Conservation (phyloP, 2,797 vertebrate genomes). For the Coluber constrictor region DNA sequence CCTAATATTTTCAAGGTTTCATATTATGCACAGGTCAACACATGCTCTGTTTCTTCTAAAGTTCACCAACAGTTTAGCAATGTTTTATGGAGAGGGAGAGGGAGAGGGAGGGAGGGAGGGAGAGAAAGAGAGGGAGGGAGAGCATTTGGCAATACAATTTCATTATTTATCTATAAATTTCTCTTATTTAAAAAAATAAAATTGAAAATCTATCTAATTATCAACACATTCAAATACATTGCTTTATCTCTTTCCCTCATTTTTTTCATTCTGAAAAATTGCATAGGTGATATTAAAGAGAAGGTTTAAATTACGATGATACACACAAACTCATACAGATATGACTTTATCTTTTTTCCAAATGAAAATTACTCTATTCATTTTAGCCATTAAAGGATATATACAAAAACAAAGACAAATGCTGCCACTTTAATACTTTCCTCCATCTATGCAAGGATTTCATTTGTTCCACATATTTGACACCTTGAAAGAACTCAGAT, state of each 20-base stretch:
- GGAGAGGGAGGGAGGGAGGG: background rate
- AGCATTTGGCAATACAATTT: background rate
- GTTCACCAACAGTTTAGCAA: constrained; percentile 48
- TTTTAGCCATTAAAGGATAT: background rate
- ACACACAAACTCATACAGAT: background rate
- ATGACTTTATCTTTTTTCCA: background rate
- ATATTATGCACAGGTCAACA: constrained; percentile 59
- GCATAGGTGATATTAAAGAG: background rate
- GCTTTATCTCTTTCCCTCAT: too few relatives aligned
- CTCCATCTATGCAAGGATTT: background rate
- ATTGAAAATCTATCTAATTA: background rate
- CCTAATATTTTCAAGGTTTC: constrained; percentile 61
- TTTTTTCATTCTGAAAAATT: background rate
- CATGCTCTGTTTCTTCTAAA: constrained; percentile 40
- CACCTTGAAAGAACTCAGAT: background rate
- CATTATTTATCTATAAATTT: background rate
- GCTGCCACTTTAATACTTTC: background rate
- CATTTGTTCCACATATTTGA: background rate
- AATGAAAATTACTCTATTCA: background rate
- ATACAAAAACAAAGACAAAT: background rate
- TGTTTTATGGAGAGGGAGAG: background rate
- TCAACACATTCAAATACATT: background rate
- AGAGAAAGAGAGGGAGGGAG: background rate
- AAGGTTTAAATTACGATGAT: background rate
- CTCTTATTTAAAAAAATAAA: background rate